Conservation (phyloP, 2,888 invertebrate genomes). For the Cylindroiulus punctatus region DNA sequence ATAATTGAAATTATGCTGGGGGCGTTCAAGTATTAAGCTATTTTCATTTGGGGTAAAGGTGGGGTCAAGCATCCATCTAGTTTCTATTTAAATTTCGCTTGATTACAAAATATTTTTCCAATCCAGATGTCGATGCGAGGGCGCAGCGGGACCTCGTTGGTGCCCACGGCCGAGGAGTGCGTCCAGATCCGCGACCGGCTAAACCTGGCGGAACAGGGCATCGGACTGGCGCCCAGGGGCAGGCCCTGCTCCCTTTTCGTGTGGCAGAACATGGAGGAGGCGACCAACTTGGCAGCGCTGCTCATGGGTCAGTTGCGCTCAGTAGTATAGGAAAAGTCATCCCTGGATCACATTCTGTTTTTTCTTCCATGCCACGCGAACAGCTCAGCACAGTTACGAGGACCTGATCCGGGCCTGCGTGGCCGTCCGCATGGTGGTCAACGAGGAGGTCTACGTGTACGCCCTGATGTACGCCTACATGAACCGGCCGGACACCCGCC, state of each 20-base stretch:
- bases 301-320: constrained; percentile 33
- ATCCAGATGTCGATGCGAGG: constrained; percentile 47
- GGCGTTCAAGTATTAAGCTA: no score
- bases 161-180: constrained; percentile 51
- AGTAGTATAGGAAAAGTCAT: no score
- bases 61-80: no score
- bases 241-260: constrained; percentile 55
- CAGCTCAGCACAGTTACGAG: constrained; percentile 23
- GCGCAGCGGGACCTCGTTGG: constrained; percentile 27
- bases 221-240: constrained; percentile 53
- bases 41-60: no score
- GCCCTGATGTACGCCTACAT: constrained; percentile 79
- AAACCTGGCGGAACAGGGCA: constrained; percentile 36
- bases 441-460: constrained; percentile 84
- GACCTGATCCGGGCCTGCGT: constrained; percentile 64
- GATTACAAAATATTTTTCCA: not conserved
- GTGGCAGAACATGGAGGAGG: constrained; percentile 55
- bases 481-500: constrained; percentile 78
- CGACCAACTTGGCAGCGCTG: constrained; percentile 35
- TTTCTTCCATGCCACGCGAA: not conserved
- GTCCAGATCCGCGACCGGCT: not conserved
- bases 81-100: no score
- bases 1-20: no score
- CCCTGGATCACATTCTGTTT: not conserved
- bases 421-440: constrained; percentile 76